Evolutionary conservation across 2,113 vertebrate species (phyloP).

Genomic region (Saguinus midas): DNA sequence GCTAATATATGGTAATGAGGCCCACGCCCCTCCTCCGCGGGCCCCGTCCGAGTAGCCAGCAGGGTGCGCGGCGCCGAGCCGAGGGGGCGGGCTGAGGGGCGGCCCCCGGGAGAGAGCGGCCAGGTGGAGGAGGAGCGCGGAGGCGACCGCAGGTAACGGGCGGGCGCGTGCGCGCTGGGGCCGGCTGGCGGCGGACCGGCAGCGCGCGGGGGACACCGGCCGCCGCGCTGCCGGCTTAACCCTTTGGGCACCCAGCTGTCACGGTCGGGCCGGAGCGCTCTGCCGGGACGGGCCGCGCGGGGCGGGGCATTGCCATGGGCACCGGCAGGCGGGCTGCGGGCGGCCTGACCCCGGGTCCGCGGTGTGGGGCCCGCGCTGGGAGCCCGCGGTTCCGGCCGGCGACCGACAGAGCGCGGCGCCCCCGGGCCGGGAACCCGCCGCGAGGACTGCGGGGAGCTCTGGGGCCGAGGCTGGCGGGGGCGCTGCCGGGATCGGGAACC

Average conservation of each 20-base stretch:
- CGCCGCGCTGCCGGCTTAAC: conserved; percentile 64
- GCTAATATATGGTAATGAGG: conserved; percentile 81
- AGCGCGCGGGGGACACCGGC: conserved; percentile 12
- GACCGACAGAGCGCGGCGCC: neutral
- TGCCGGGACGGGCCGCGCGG: neutral
- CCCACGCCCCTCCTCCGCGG: conserved; percentile 64
- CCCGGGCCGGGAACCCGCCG: neutral
- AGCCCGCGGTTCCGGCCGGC: neutral
- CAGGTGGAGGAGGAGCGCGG: conserved; percentile 80
- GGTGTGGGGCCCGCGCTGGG: neutral
- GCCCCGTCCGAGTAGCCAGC: conserved; percentile 53
- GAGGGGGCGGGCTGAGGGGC: conserved; percentile 79
- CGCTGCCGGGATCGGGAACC: neutral
- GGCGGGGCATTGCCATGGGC: conserved; percentile 41
- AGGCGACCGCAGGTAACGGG: conserved; percentile 67
- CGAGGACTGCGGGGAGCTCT: neutral
- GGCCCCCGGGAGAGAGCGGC: conserved; percentile 76
- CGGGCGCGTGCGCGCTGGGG: conserved; percentile 66
- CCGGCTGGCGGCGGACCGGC: conserved; percentile 25
- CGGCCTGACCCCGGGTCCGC: conserved; percentile 17
- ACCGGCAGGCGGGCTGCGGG: neutral
- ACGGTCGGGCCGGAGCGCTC: conserved; percentile 15
- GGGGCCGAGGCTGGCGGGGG: neutral
- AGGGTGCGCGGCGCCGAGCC: conserved; percentile 70
- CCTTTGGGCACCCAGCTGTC: conserved; percentile 76